phyloP scores from a whole-genome alignment of 2,888 invertebrate genomes.

The Epirrhoe alternata region DNA sequence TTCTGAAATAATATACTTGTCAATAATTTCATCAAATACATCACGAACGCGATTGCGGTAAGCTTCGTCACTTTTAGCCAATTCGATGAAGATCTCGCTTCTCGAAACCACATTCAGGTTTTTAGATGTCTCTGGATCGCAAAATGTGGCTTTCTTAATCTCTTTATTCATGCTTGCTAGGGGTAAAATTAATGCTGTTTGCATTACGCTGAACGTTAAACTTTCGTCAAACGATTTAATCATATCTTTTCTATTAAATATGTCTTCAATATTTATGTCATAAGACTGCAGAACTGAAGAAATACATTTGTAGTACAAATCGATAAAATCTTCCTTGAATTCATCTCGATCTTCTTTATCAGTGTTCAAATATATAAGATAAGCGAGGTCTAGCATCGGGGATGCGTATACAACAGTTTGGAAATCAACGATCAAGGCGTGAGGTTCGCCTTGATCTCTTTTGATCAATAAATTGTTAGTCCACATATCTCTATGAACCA shows the following conservation, averaged over 20 bases:
- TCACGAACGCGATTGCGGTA: constrained; percentile 78
- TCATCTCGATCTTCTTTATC: constrained; percentile 68
- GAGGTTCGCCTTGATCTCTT: constrained; percentile 57
- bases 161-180: constrained; percentile 59
- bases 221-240: constrained; percentile 62
- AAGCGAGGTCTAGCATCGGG: constrained; percentile 87
- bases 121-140: constrained; percentile 52
- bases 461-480: constrained; percentile 86
- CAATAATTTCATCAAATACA: constrained; percentile 84
- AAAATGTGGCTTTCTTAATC: constrained; percentile 60
- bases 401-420: constrained; percentile 88
- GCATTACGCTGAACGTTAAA: constrained; percentile 67
- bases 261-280: constrained; percentile 51
- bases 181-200: constrained; percentile 71
- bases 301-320: constrained; percentile 83
- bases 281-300: constrained; percentile 67
- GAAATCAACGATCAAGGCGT: constrained; percentile 87
- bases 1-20: constrained; percentile 64
- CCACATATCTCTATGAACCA: constrained; percentile 87
- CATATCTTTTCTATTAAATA: constrained; percentile 55
- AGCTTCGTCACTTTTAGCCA: constrained; percentile 57
- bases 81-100: constrained; percentile 64
- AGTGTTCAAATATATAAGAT: constrained; percentile 84
- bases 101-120: constrained; percentile 62
- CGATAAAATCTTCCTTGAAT: constrained; percentile 75